phyloP scores from a whole-genome alignment of 2,797 vertebrate genomes.

The Meriones psammophilus region DNA sequence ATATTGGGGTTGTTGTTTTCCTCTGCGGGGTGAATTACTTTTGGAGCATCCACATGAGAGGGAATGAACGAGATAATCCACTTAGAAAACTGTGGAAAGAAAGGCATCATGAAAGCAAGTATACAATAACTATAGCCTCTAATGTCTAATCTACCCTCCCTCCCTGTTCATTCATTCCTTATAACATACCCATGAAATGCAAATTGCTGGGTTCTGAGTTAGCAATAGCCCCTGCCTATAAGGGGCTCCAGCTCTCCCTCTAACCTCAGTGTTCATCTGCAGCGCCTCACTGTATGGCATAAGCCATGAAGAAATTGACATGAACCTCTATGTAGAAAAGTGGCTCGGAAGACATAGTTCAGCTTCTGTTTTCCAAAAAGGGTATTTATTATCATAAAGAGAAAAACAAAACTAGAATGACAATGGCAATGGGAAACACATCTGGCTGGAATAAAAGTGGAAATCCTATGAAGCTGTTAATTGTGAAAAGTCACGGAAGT shows the following conservation, averaged over 20 bases:
- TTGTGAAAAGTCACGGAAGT: background rate
- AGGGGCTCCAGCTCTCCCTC: background rate
- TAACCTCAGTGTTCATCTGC: background rate
- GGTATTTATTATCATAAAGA: conserved; percentile 4
- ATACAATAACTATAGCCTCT: conserved; percentile 4
- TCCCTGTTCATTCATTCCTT: background rate
- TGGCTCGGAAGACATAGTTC: background rate
- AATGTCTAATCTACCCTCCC: background rate
- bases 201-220: background rate
- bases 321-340: background rate
- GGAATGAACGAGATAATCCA: background rate
- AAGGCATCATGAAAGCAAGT: background rate
- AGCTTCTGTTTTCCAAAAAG: background rate
- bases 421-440: background rate
- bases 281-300: background rate
- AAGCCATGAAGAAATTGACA: background rate
- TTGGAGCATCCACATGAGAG: background rate
- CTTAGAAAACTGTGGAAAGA: background rate
- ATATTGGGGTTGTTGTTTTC: background rate
- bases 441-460: background rate
- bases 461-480: background rate
- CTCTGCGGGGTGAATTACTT: background rate
- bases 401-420: conserved; percentile 24
- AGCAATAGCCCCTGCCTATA: background rate
- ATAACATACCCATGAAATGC: background rate